These are phyloP conservation scores for Donacobius atricapilla DNA, from an alignment of 2,113 vertebrate genomes.

Conservation along the genomic window DNA sequence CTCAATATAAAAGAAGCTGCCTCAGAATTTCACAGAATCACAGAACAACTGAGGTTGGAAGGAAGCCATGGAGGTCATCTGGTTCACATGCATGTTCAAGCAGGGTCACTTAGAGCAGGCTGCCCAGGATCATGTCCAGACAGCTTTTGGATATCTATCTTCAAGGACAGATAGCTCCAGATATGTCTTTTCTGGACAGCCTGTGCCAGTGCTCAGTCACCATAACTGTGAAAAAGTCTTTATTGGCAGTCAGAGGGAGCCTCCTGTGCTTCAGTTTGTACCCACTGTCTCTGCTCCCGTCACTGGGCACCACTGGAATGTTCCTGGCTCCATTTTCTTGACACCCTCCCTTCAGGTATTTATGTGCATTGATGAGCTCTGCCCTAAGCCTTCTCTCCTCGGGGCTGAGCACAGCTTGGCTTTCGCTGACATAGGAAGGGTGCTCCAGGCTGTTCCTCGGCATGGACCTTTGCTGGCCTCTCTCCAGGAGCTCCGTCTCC, in stretches of 20 bases:
- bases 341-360: not conserved
- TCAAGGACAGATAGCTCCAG: not conserved
- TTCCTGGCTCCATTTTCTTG: not conserved
- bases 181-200: not conserved
- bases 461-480: not conserved
- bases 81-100: not conserved
- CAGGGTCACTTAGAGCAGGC: not conserved
- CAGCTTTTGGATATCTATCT: not conserved
- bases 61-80: not conserved
- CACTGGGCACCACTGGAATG: not conserved
- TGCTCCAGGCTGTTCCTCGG: not conserved
- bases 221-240: not conserved
- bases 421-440: fast-evolving
- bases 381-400: not conserved
- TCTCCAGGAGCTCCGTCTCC: not conserved
- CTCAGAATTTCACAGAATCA: not conserved
- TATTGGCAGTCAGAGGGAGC: not conserved
- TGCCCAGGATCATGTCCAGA: not conserved
- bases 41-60: not conserved
- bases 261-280: not conserved
- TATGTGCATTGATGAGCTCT: not conserved
- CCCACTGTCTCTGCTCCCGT: not conserved
- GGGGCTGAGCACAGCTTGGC: not conserved
- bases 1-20: not conserved
- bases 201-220: not conserved